Evolutionary conservation across 2,113 vertebrate species (phyloP), one percentile per base, ranked within the genome.

Genomic region (Canis aureus): DNA sequence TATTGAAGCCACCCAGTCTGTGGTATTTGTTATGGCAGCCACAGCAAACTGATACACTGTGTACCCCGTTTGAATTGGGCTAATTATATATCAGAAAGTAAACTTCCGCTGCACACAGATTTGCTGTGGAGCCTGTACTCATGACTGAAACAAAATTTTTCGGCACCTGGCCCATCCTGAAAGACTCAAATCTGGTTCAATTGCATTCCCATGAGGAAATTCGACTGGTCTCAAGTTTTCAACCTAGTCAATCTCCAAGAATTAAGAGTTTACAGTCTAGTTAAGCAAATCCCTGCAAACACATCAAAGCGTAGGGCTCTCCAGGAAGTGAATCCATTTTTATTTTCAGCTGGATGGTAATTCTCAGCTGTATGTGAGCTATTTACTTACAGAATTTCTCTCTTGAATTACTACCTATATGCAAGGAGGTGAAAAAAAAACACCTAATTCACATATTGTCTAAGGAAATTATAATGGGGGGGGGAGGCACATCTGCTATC

Each of bases 341-440:
- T 20, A 81, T 23, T 69, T 95, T 85, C 4, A 71, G 23, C 16
- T 49, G 22, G 66, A 27, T 59, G 6, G 29, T 35, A 88, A 94
- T 35, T 83, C 80, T 96, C 88, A 35, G 88, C 11, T 93, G 49
- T 11, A 88, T 55, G 57, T 35, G n/a, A 89, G 95, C 66, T 79
- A 89, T 32, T 94, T 73, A 94, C 73, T 82, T 81, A 53, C 0
- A 91, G 66, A 91, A 80, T 53, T 86, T 86, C 87, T 27, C 90
- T 51, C n/a, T 55, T 81, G 9, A 95, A 87, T 93, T 80, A 83
- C 0, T 74, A 27, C n/a, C 23, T 78, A 59, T 53, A 79, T 43
- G 55, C 16, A 96, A 1, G 20, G 27, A 38, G 2, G 10, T 84
- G 57, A 60, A 81, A 89, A 62, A 67, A 95, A 19, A 16, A 16